Evolutionary conservation across 2,113 vertebrate species (phyloP).

Genomic region (Gadus chalcogrammus): DNA sequence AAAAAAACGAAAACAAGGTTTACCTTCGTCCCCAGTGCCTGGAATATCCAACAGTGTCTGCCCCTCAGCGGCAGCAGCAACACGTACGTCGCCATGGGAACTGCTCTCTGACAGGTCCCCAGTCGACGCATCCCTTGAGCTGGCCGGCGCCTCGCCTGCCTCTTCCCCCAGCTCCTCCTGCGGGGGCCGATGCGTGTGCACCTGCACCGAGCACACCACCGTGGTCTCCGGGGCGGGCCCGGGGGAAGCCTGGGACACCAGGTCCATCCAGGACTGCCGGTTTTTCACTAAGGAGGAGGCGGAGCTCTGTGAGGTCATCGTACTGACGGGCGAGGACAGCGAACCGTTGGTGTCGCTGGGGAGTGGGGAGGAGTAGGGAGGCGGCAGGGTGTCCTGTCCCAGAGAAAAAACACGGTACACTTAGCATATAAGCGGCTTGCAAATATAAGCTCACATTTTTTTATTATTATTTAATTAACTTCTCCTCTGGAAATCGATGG

Average conservation of each 20-base stretch:
- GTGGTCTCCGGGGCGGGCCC: slow-evolving; percentile 47
- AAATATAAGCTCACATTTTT: too few species aligned
- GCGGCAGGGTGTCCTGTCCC: slow-evolving; percentile 68
- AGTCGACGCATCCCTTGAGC: slow-evolving; percentile 41
- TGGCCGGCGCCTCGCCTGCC: slow-evolving; percentile 23
- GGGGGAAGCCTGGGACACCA: slow-evolving; percentile 66
- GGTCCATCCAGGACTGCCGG: slow-evolving; percentile 79
- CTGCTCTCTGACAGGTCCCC: slow-evolving; percentile 41
- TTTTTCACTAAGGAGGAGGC: slow-evolving; percentile 77
- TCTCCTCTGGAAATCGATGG: too few species aligned
- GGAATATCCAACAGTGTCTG: slow-evolving; percentile 31
- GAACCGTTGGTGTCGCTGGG: slow-evolving; percentile 75
- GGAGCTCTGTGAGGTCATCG: slow-evolving; percentile 72
- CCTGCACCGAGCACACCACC: slow-evolving; percentile 65
- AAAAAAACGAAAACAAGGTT: not conserved
- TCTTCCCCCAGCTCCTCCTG: slow-evolving; percentile 35
- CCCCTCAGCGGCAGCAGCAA: slow-evolving; percentile 10
- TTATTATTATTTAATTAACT: too few species aligned
- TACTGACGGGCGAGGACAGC: slow-evolving; percentile 78
- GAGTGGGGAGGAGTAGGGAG: slow-evolving; percentile 73
- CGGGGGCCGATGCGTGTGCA: slow-evolving; percentile 58
- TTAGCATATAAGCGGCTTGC: too few species aligned
- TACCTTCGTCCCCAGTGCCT: slow-evolving; percentile 11
- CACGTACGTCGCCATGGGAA: slow-evolving; percentile 41
- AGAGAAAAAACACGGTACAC: too few species aligned